phyloP scores from a whole-genome alignment of 2,888 invertebrate species.

The Ennomos fuscantarius region DNA sequence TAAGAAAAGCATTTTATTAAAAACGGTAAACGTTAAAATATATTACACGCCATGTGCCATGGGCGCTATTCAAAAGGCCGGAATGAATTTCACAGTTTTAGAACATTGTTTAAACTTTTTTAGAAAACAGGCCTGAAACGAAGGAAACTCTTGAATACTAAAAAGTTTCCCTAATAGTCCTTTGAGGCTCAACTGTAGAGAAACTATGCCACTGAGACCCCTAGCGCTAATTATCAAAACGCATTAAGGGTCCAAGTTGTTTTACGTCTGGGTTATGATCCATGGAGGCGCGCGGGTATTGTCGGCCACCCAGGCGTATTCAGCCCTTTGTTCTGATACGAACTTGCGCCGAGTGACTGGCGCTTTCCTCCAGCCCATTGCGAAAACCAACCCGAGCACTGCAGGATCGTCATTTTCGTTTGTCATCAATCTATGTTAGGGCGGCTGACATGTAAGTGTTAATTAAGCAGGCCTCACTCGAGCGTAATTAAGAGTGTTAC shows the following conservation, averaged over 20 bases:
- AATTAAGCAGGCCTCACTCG: constrained; percentile 84
- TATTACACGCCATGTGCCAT: too few species aligned
- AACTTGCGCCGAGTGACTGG: constrained; percentile 76
- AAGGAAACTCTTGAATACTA: constrained; percentile 9
- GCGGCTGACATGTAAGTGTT: constrained; percentile 83
- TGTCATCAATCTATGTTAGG: constrained; percentile 85
- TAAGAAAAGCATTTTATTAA: too few species aligned
- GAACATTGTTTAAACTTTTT: constrained; percentile 11
- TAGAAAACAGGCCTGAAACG: constrained; percentile 29
- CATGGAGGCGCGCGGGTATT: constrained; percentile 56
- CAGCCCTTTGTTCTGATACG: constrained; percentile 68
- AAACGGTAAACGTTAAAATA: too few species aligned
- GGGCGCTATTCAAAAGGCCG: too few species aligned
- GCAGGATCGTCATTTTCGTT: constrained; percentile 82
- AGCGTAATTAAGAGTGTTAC: constrained; percentile 84
- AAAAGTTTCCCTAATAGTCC: constrained; percentile 13
- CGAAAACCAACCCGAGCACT: constrained; percentile 68
- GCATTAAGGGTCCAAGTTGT: constrained; percentile 76
- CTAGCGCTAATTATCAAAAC: constrained; percentile 77
- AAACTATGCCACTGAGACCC: constrained; percentile 29
- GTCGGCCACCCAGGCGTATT: constrained; percentile 55
- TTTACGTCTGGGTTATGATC: constrained; percentile 69
- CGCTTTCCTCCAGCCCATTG: constrained; percentile 66
- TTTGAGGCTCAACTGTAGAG: constrained; percentile 16
- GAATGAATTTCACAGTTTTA: not conserved